Conservation (phyloP, 1,140 invertebrate species). For the Drosophila lini region DNA sequence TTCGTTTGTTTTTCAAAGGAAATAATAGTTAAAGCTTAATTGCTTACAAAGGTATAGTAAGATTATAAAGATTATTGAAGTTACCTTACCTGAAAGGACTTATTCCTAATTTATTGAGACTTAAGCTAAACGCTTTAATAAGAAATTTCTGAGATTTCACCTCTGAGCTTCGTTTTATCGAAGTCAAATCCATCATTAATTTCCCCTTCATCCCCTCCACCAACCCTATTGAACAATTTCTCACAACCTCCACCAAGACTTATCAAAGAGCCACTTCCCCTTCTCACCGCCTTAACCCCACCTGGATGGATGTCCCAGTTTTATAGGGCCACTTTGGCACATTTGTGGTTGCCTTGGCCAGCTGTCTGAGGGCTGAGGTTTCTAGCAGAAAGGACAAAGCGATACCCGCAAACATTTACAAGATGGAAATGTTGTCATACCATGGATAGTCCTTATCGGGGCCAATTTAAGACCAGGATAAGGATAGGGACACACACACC, state of each 20-base stretch:
- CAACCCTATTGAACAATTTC: slow-evolving; percentile 2
- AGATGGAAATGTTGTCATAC: slow-evolving; percentile 37
- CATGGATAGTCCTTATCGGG: slow-evolving; percentile 3
- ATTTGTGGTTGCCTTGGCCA: slow-evolving; percentile 34
- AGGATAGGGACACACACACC: slow-evolving; percentile 1
- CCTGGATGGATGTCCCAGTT: slow-evolving; percentile 4
- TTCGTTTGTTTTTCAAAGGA: too few species aligned
- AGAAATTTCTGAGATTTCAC: background rate
- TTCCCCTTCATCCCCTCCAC: background rate
- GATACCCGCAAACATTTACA: slow-evolving; percentile 36
- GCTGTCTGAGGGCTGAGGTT: slow-evolving; percentile 20
- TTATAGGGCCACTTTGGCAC: slow-evolving; percentile 44
- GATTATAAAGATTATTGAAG: background rate
- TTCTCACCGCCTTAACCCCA: slow-evolving; percentile 6
- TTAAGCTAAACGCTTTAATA: slow-evolving; percentile 8
- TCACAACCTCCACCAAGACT: slow-evolving; percentile 14
- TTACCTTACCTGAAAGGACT: background rate
- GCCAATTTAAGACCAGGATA: slow-evolving; percentile 19
- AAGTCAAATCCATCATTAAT: slow-evolving; percentile 31
- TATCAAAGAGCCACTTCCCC: slow-evolving; percentile 31
- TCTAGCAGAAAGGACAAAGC: slow-evolving; percentile 11
- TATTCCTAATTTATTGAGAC: too few species aligned
- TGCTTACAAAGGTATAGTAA: background rate
- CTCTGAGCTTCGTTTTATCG: slow-evolving; percentile 11
- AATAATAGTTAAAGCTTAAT: background rate